A percentile compares a stretch with the other conserved stretches of the same genome.
phyloP scores from a whole-genome alignment of 2,888 invertebrate genomes.

The Drosophila multiciliata region DNA sequence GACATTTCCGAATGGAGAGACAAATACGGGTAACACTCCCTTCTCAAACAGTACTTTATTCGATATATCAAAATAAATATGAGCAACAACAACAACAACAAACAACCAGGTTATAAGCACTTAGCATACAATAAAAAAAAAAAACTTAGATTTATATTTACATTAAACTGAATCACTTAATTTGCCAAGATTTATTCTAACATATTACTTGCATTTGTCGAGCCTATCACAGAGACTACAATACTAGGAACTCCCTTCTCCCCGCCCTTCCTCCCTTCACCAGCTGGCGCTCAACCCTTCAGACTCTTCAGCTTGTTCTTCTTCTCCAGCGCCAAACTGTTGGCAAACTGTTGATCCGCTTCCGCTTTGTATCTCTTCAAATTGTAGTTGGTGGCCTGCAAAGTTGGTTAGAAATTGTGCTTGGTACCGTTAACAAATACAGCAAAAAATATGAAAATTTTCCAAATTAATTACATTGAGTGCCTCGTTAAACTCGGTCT shows the following conservation, averaged over 20 bases:
- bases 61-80: constrained; percentile 31
- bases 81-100: constrained; percentile 4
- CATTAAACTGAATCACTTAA: constrained; percentile 1
- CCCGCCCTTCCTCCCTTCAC: no score
- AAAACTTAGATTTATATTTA: not conserved
- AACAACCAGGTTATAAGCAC: constrained; percentile 7
- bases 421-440: not conserved
- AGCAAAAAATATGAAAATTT: not conserved
- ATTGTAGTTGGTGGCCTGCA: constrained; percentile 83
- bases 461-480: constrained; percentile 77
- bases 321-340: constrained; percentile 79
- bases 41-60: constrained; percentile 26
- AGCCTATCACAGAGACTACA: constrained; percentile 14
- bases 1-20: constrained; percentile 21
- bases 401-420: not conserved
- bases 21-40: not conserved
- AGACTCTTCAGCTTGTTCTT: constrained; percentile 77
- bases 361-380: constrained; percentile 82
- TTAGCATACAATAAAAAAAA: not conserved
- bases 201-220: not conserved
- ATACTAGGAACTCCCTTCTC: not conserved
- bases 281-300: constrained; percentile 52
- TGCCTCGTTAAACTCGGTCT: constrained; percentile 82
- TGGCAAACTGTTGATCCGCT: constrained; percentile 81
- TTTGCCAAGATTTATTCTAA: not conserved